A percentile compares a stretch with the other conserved stretches of the same genome.
phyloP scores from a whole-genome alignment of 2,888 invertebrate species.

The Neoascia interrupta region DNA sequence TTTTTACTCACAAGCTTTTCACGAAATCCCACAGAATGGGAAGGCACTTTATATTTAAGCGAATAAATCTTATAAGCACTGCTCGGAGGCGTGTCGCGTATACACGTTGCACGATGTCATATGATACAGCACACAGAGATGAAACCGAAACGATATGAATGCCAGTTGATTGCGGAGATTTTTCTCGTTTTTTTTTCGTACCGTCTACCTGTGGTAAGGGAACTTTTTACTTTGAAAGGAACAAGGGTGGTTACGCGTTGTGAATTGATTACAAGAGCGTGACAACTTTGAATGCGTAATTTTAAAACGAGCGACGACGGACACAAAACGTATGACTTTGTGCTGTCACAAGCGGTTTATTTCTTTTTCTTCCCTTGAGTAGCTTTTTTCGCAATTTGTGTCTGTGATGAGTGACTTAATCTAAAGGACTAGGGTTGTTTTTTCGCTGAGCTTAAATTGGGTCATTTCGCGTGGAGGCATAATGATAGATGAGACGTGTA shows the following conservation, averaged over 20 bases:
- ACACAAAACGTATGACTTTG: constrained; percentile 11
- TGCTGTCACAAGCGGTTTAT: constrained; percentile 43
- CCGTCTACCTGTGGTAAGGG: constrained; percentile 35
- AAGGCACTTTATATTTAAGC: constrained; percentile 63
- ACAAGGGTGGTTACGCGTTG: constrained; percentile 22
- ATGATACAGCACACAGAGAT: constrained; percentile 47
- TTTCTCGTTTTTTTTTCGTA: not conserved
- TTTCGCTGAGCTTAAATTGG: not conserved
- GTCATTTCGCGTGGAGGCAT: no score
- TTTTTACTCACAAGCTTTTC: constrained; percentile 45
- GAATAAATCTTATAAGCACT: constrained; percentile 51
- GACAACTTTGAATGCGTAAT: constrained; percentile 61
- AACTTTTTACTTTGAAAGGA: constrained; percentile 27
- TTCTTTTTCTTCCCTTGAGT: not conserved
- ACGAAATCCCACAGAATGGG: constrained; percentile 58
- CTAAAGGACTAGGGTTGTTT: constrained; percentile 11
- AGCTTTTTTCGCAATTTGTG: constrained; percentile 43
- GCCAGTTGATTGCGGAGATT: constrained; percentile 62
- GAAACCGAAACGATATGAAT: constrained; percentile 67
- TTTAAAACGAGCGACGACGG: constrained; percentile 26
- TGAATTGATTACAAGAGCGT: constrained; percentile 58
- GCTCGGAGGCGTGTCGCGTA: constrained; percentile 20
- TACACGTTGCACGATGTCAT: constrained; percentile 30
- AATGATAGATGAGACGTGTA: no score
- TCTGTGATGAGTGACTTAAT: constrained; percentile 46